Percentiles rank a stretch among this genome's conserved stretches.
Conservation (phyloP, 2,113 vertebrate genomes). For the Poecile atricapillus region DNA sequence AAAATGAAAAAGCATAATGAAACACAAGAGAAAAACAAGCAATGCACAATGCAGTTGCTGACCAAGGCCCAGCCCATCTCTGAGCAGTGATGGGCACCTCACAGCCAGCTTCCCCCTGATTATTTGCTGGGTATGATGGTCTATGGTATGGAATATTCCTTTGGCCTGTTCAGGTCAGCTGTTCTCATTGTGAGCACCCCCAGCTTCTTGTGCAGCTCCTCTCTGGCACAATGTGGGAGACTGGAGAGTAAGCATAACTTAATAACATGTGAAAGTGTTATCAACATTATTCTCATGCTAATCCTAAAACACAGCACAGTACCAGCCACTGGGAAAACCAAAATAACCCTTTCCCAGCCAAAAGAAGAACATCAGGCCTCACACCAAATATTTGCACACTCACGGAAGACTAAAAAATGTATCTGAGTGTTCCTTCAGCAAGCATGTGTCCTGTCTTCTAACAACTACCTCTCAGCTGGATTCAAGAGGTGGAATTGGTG, state of each 20-base stretch:
- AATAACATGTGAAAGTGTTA: not conserved
- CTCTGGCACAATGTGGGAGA: not conserved
- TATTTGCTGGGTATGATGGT: not conserved
- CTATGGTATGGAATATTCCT: not conserved
- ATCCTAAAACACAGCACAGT: not conserved
- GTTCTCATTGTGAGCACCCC: not conserved
- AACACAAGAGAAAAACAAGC: not conserved
- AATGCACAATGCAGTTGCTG: not conserved
- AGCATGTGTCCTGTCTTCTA: not conserved
- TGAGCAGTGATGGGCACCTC: rapidly evolving
- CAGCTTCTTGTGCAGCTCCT: not conserved
- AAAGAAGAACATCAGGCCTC: not conserved
- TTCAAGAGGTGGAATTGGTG: not conserved
- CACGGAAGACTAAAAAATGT: not conserved
- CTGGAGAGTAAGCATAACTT: not conserved
- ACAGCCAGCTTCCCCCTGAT: not conserved
- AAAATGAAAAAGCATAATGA: not conserved
- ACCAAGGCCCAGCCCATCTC: not conserved
- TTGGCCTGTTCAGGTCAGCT: not conserved
- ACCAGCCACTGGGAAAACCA: not conserved
- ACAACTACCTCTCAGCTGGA: not conserved
- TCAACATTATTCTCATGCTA: not conserved
- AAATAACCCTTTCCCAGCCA: not conserved
- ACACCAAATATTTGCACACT: not conserved
- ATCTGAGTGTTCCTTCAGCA: not conserved